Percentiles rank a stretch among this genome's conserved stretches.
phyloP scores from a whole-genome alignment of 2,888 invertebrate genomes.

The Cremastobaeus sp. region DNA sequence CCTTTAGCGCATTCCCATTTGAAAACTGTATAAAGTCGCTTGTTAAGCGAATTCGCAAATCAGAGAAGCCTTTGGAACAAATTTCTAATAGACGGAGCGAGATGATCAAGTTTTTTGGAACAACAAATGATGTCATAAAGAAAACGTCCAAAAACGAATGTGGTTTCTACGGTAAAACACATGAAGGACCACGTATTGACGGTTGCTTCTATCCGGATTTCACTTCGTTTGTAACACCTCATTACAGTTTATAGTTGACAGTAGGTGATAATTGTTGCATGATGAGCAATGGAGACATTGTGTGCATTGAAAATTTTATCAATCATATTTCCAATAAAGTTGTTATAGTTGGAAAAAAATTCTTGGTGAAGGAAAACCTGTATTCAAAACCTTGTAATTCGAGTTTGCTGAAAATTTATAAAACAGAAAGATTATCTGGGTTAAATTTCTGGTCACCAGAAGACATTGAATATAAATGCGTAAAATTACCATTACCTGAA shows the following conservation, averaged over 20 bases:
- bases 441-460: background rate
- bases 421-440: background rate
- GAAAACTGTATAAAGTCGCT: constrained; percentile 13
- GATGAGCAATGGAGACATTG: constrained; percentile 7
- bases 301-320: constrained; percentile 14
- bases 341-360: constrained; percentile 17
- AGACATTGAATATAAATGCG: background rate
- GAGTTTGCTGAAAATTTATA: background rate
- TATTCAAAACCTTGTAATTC: constrained; percentile 12
- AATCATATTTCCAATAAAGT: background rate
- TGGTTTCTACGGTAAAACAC: background rate
- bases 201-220: constrained; percentile 7
- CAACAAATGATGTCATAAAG: background rate
- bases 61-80: constrained; percentile 19
- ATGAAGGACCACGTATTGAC: background rate
- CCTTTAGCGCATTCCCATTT: constrained; percentile 9
- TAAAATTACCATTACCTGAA: background rate
- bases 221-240: background rate
- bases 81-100: constrained; percentile 1
- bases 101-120: background rate
- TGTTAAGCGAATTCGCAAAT: constrained; percentile 1
- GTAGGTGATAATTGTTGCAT: constrained; percentile 3
- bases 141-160: background rate
- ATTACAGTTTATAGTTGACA: background rate
- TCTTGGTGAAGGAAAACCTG: background rate